Conservation (phyloP, 1,140 invertebrate species). For the Ips nitidus region DNA sequence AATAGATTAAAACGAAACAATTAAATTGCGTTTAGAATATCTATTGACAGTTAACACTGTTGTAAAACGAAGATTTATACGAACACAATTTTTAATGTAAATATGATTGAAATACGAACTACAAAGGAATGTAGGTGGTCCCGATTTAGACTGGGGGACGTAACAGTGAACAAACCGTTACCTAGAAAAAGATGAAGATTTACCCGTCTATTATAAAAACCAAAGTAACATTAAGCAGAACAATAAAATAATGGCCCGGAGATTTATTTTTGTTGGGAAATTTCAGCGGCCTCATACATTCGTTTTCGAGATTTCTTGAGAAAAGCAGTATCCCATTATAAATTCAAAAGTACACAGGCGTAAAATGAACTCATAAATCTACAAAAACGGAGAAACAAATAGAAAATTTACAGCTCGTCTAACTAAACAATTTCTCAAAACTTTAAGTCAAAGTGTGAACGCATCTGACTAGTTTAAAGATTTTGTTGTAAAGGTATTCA, state of each 20-base stretch:
- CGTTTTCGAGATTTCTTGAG: conserved; percentile 29
- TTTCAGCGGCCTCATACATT: conserved; percentile 25
- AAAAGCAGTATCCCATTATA: conserved; percentile 33
- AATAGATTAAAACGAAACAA: conserved; percentile 25
- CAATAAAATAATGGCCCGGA: conserved; percentile 29
- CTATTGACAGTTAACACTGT: conserved; percentile 31
- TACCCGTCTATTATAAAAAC: conserved; percentile 34
- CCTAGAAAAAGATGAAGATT: conserved; percentile 26
- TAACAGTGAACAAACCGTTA: conserved; percentile 4
- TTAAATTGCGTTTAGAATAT: conserved; percentile 25
- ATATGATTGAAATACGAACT: conserved; percentile 29
- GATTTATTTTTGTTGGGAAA: conserved; percentile 34
- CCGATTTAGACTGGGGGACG: conserved; percentile 3
- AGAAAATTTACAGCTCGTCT: conserved; percentile 29
- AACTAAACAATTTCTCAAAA: conserved; percentile 11
- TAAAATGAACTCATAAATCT: conserved; percentile 33
- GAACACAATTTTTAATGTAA: conserved; percentile 32
- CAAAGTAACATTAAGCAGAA: conserved; percentile 35
- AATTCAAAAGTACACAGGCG: conserved; percentile 33
- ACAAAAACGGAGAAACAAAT: conserved; percentile 28
- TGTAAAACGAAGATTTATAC: conserved; percentile 31
- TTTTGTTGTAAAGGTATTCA: too few relatives aligned
- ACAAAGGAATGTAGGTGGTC: conserved; percentile 22
- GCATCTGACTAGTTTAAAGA: too few relatives aligned
- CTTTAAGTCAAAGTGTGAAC: background rate